Evolutionary conservation across 2,888 invertebrate genomes (phyloP).

Genomic region (Notocelia uddmanniana): DNA sequence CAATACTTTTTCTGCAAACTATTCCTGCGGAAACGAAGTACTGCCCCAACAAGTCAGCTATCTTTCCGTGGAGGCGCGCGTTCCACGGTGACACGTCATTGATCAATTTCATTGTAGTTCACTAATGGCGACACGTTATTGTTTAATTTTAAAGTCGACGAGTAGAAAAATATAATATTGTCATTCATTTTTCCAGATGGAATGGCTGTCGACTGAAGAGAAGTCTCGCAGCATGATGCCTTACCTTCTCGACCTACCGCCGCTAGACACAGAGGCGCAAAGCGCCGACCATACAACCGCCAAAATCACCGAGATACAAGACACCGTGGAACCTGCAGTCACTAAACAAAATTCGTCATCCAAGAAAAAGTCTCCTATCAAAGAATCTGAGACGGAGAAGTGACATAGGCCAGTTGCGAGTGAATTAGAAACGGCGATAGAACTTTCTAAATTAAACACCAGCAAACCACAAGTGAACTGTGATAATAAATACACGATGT

Average conservation of each 20-base stretch:
- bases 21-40: no score
- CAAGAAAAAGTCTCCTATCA: constrained; percentile 54
- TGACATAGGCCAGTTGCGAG: constrained; percentile 62
- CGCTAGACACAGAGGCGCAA: constrained; percentile 60
- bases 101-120: no score
- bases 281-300: constrained; percentile 50
- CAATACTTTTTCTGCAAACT: no score
- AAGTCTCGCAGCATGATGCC: constrained; percentile 81
- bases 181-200: constrained; percentile 68
- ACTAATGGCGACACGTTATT: no score
- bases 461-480: constrained; percentile 59
- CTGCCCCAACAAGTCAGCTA: no score
- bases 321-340: constrained; percentile 49
- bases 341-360: constrained; percentile 50
- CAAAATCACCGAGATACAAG: constrained; percentile 52
- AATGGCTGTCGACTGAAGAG: constrained; percentile 80
- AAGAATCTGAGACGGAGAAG: constrained; percentile 69
- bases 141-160: no score
- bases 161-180: no score
- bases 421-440: constrained; percentile 49
- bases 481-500: constrained; percentile 65
- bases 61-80: no score
- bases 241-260: constrained; percentile 75
- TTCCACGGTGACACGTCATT: no score
- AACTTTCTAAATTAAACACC: constrained; percentile 53